Conservation (phyloP, 2,888 invertebrate genomes). For the Synergus umbraculus region DNA sequence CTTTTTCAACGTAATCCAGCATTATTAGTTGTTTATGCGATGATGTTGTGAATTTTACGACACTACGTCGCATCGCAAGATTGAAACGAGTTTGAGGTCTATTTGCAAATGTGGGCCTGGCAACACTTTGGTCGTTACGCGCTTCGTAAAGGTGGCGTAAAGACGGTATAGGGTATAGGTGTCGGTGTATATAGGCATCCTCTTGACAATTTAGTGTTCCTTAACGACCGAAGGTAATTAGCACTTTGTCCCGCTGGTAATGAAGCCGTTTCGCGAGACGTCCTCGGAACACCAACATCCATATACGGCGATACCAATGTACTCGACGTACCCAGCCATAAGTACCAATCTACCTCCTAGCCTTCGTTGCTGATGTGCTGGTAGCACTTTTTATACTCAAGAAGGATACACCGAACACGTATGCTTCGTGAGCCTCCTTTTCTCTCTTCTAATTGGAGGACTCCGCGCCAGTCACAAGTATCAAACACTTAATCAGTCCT, state of each 20-base stretch:
- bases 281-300: slow-evolving; percentile 48
- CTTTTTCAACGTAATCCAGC: background rate
- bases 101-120: slow-evolving; percentile 47
- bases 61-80: background rate
- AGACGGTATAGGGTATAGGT: slow-evolving; percentile 48
- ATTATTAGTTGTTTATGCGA: slow-evolving; percentile 51
- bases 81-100: slow-evolving; percentile 25
- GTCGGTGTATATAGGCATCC: slow-evolving; percentile 46
- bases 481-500: slow-evolving; percentile 37
- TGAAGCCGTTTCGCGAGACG: slow-evolving; percentile 64
- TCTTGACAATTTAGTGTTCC: slow-evolving; percentile 58
- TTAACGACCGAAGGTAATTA: slow-evolving; percentile 68
- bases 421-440: slow-evolving; percentile 21
- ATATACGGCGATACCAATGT: slow-evolving; percentile 54
- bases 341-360: slow-evolving; percentile 52
- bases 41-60: slow-evolving; percentile 50
- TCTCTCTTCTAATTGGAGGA: slow-evolving; percentile 36
- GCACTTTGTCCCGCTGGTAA: slow-evolving; percentile 64
- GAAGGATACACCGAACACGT: slow-evolving; percentile 16
- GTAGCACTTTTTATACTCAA: slow-evolving; percentile 19
- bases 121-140: slow-evolving; percentile 54
- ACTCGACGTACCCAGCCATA: slow-evolving; percentile 44
- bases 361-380: slow-evolving; percentile 42
- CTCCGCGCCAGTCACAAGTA: slow-evolving; percentile 12
- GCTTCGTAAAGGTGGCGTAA: slow-evolving; percentile 48